phyloP scores from a whole-genome alignment of 2,113 vertebrate genomes.

The Prunella himalayana region DNA sequence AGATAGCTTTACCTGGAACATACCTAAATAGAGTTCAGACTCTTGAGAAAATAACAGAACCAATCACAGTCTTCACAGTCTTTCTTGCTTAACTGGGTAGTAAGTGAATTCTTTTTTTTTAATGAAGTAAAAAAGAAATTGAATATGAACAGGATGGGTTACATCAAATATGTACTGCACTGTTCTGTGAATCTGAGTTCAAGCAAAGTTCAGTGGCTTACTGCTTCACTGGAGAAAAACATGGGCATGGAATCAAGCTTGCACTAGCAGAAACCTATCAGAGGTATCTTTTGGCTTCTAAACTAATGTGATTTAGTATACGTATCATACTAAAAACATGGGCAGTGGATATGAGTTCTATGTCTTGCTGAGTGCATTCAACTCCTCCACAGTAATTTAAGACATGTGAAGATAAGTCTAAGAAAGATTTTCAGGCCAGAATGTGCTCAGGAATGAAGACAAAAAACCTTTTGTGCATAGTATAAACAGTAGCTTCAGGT shows the following conservation, averaged over 20 bases:
- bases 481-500: not conserved
- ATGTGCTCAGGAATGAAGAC: not conserved
- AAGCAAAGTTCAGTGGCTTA: slow-evolving; percentile 64
- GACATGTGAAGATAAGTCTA: slow-evolving; percentile 2
- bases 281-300: slow-evolving; percentile 23
- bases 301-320: not conserved
- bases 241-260: slow-evolving; percentile 8
- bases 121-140: slow-evolving; percentile 58
- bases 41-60: not conserved
- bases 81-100: not conserved
- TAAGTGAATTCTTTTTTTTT: slow-evolving; percentile 34
- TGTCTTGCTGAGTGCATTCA: not conserved
- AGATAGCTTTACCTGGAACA: not conserved
- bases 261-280: slow-evolving; percentile 9
- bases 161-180: slow-evolving; percentile 31
- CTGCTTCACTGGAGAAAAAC: not conserved
- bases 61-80: not conserved
- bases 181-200: slow-evolving; percentile 57
- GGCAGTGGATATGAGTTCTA: not conserved
- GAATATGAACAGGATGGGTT: slow-evolving; percentile 31
- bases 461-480: not conserved
- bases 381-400: slow-evolving; percentile 34
- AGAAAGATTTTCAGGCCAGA: not conserved
- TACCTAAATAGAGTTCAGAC: slow-evolving; percentile 11
- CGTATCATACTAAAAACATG: not conserved